phyloP scores from a whole-genome alignment of 2,888 invertebrate species.

The Hofmannophila pseudospretella region DNA sequence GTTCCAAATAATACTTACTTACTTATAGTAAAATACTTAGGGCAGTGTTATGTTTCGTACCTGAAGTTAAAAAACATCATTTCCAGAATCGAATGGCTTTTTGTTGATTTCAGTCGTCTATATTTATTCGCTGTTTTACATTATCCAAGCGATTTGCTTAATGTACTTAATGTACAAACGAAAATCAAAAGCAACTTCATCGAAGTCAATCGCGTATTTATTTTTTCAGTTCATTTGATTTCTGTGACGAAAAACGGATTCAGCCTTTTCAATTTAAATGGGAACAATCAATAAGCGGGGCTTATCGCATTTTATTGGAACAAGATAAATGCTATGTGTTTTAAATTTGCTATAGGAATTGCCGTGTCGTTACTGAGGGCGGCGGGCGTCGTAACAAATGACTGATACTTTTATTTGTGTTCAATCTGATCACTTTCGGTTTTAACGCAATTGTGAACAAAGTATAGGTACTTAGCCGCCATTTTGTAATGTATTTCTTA shows the following conservation, averaged over 20 bases:
- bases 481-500: not conserved
- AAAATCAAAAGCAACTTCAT: slow-evolving; percentile 13
- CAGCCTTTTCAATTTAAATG: slow-evolving; percentile 62
- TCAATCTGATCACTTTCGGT: slow-evolving; percentile 32
- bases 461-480: not conserved
- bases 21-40: too few species aligned
- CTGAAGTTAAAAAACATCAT: too few species aligned
- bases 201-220: slow-evolving; percentile 20
- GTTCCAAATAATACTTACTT: too few species aligned
- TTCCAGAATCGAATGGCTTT: too few species aligned
- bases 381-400: slow-evolving; percentile 41
- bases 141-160: slow-evolving; percentile 6
- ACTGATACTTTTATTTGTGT: slow-evolving; percentile 25
- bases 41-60: too few species aligned
- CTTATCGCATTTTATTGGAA: slow-evolving; percentile 62
- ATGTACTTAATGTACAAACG: slow-evolving; percentile 8
- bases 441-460: slow-evolving; percentile 10
- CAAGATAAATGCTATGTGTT: slow-evolving; percentile 60
- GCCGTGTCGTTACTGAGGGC: slow-evolving; percentile 45
- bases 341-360: slow-evolving; percentile 64
- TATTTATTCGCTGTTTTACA: not conserved
- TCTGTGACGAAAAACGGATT: slow-evolving; percentile 53
- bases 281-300: slow-evolving; percentile 63
- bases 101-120: not conserved
- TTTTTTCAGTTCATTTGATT: slow-evolving; percentile 52